phyloP scores from a whole-genome alignment of 2,797 vertebrate genomes.

The Podarcis lilfordi region DNA sequence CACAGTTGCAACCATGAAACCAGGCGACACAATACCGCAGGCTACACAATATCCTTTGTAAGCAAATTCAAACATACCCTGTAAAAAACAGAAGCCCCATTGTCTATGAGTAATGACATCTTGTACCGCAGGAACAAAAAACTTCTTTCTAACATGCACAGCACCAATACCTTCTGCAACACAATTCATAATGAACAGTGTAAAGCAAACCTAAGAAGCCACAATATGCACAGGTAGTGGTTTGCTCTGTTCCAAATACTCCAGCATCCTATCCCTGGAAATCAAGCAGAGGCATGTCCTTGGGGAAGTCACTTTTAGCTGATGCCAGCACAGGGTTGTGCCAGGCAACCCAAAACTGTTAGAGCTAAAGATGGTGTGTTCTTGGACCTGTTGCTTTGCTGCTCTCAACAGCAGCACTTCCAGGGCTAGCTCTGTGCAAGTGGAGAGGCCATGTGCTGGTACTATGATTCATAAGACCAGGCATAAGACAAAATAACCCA shows the following conservation, averaged over 20 bases:
- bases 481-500: not conserved
- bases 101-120: not conserved
- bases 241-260: not conserved
- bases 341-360: not conserved
- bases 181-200: not conserved
- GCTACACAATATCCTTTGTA: not conserved
- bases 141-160: not conserved
- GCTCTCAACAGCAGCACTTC: not conserved
- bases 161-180: not conserved
- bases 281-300: not conserved
- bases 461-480: not conserved
- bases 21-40: not conserved
- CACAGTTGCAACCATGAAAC: not conserved
- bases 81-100: constrained; percentile 4
- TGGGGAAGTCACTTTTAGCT: not conserved
- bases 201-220: not conserved
- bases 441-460: not conserved
- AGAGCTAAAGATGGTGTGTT: not conserved
- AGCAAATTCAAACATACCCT: not conserved
- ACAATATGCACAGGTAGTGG: not conserved
- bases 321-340: not conserved
- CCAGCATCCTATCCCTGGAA: not conserved
- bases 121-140: not conserved
- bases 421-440: too few species aligned
- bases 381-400: not conserved